Conservation (phyloP, 2,888 invertebrate species). For the Tachina grossa region DNA sequence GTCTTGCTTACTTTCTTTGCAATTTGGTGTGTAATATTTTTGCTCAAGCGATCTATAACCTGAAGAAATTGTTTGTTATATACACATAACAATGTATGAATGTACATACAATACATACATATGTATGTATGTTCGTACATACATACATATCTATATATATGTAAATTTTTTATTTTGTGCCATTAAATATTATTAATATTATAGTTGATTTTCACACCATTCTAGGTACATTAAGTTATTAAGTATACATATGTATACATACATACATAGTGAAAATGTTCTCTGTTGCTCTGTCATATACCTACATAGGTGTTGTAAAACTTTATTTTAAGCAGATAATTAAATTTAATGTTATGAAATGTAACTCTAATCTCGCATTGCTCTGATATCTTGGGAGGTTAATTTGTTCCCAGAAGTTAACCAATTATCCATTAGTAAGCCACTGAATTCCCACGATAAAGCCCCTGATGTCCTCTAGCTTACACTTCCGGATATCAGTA, state of each 20-base stretch:
- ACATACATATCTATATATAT: not conserved
- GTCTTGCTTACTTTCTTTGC: conserved; percentile 54
- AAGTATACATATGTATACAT: no score
- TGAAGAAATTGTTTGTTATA: conserved; percentile 26
- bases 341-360: conserved; percentile 83
- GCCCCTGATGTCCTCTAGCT: no score
- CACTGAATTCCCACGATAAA: no score
- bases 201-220: conserved; percentile 46
- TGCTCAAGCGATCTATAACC: conserved; percentile 20
- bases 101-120: no score
- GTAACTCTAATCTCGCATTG: conserved; percentile 37
- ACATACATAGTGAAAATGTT: conserved; percentile 21
- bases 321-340: conserved; percentile 82
- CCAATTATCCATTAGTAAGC: no score
- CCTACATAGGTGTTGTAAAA: conserved; percentile 61
- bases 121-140: no score
- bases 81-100: not conserved
- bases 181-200: conserved; percentile 9
- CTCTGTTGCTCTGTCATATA: not conserved
- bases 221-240: conserved; percentile 1
- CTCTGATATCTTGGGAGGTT: no score
- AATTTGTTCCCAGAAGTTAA: no score
- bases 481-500: no score
- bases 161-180: not conserved
- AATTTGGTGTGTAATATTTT: not conserved